Base-by-base conservation (phyloP, 2,113 vertebrate species). In the Ailurus styani region DNA sequence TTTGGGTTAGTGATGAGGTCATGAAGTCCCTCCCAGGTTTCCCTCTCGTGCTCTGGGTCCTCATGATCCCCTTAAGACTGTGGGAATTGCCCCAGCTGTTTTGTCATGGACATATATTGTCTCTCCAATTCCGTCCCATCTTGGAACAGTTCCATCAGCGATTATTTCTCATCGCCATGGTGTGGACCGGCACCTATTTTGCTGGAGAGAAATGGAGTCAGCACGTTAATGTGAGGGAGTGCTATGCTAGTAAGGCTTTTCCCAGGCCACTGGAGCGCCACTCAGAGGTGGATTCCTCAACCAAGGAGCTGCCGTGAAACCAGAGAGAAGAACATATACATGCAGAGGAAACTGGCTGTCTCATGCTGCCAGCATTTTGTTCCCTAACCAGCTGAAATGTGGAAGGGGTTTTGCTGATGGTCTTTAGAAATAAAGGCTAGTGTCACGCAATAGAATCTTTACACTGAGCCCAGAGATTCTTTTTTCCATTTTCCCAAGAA, bases 91-190 rank as follows among this genome's bases (percentile, higher is more conserved):
- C 90, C 50, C 97, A 96, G 96, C 97, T 98, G 94, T 96, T 98
- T 75, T 0, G 0, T 91, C 96, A 31, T 95, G 50, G 45, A 0
- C 60, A 1, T 92, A 64, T 79, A 29, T 97, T 96, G 91, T 12
- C 95, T 98, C 88, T 83, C 87, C 96, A 90, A 97, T 98, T 98
- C 97, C 89, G 93, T 95, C 98, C 94, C 97, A 91, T 5, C 10
- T 97, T 98, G 96, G 93, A 98, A 98, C 95, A 98, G 93, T 98
- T 98, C 97, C 96, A 89, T 98, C 98, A 98, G 93, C 68, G 1
- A 96, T 86, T 83, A 60, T 97, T 91, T 97, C 95, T 95, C 87
- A 96, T 64, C 29, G 96, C 17, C 77, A 0, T 83, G 77, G 73
- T 92, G 42, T 95, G 84, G 89, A 94, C 73, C 40, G 1, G 52